Conservation (phyloP, 2,797 vertebrate genomes). For the Coreius guichenoti region DNA sequence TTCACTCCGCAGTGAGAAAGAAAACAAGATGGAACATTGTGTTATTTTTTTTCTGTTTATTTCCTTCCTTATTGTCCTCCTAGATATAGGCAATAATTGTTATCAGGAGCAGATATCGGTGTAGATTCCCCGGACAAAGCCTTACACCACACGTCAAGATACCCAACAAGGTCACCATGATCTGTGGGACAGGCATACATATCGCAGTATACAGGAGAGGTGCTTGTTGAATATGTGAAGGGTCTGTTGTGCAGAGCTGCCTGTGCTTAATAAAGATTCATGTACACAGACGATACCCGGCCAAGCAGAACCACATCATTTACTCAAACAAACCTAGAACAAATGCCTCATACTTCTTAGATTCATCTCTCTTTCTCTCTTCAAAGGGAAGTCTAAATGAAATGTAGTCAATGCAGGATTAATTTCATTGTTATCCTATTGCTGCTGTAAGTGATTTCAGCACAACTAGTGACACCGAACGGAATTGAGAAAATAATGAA, state of each 20-base stretch:
- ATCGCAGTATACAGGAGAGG: conserved; percentile 18
- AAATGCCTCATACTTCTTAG: background rate
- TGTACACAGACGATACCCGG: conserved; percentile 68
- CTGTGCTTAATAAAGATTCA: conserved; percentile 79
- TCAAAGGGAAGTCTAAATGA: conserved; percentile 15
- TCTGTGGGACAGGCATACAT: conserved; percentile 41
- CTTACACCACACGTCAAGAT: conserved; percentile 4
- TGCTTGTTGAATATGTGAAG: conserved; percentile 73
- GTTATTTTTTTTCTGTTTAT: conserved; percentile 14
- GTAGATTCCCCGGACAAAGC: conserved; percentile 41
- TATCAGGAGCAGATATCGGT: conserved; percentile 55
- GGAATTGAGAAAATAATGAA: background rate
- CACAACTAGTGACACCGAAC: background rate
- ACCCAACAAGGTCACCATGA: conserved; percentile 53
- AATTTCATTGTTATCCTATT: background rate
- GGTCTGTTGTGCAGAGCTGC: conserved; percentile 65
- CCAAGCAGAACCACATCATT: conserved; percentile 74
- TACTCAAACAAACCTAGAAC: conserved; percentile 70
- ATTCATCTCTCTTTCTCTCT: conserved; percentile 9
- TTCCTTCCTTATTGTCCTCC: conserved; percentile 35
- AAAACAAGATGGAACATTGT: conserved; percentile 1
- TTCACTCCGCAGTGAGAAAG: conserved; percentile 4
- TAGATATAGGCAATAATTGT: conserved; percentile 50
- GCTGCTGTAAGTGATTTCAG: background rate
- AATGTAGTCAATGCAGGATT: background rate